Percentiles rank a stretch among this genome's conserved stretches.
Evolutionary conservation across 2,797 vertebrate genomes (phyloP).

Genomic region (Denticeps clupeoides): DNA sequence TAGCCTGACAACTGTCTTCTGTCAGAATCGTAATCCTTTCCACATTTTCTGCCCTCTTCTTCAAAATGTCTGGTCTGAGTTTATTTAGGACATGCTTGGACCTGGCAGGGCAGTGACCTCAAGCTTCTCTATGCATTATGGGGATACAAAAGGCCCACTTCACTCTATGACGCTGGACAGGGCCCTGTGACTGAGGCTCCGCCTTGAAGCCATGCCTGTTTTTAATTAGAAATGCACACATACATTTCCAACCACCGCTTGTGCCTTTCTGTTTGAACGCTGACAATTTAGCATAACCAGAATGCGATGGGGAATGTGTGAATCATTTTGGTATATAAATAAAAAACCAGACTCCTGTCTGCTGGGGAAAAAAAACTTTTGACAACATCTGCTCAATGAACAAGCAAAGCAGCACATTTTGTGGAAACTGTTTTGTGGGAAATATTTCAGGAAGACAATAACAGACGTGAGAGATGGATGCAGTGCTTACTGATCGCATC

Average conservation of each 20-base stretch:
- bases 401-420: constrained; percentile 16
- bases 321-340: constrained; percentile 31
- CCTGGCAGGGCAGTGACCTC: constrained; percentile 25
- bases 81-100: constrained; percentile 3
- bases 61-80: not conserved
- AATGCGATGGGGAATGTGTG: constrained; percentile 22
- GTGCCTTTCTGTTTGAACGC: constrained; percentile 23
- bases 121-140: constrained; percentile 15
- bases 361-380: constrained; percentile 21
- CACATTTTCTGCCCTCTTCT: constrained; percentile 25
- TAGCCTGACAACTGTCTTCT: too few species aligned
- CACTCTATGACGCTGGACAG: constrained; percentile 26
- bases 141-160: constrained; percentile 5
- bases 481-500: constrained; percentile 62
- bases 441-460: constrained; percentile 16
- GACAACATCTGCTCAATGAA: constrained; percentile 4
- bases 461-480: constrained; percentile 25
- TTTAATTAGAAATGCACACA: constrained; percentile 43
- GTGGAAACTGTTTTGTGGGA: constrained; percentile 20
- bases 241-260: constrained; percentile 28
- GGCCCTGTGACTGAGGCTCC: constrained; percentile 23
- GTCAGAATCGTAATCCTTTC: constrained; percentile 14
- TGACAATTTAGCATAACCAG: constrained; percentile 25
- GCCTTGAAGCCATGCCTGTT: constrained; percentile 33
- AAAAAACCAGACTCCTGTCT: constrained; percentile 25